Evolutionary conservation across 1,140 invertebrate genomes (phyloP), one percentile per base, ranked within the genome.

Genomic region (Neotoxoptera formosana): DNA sequence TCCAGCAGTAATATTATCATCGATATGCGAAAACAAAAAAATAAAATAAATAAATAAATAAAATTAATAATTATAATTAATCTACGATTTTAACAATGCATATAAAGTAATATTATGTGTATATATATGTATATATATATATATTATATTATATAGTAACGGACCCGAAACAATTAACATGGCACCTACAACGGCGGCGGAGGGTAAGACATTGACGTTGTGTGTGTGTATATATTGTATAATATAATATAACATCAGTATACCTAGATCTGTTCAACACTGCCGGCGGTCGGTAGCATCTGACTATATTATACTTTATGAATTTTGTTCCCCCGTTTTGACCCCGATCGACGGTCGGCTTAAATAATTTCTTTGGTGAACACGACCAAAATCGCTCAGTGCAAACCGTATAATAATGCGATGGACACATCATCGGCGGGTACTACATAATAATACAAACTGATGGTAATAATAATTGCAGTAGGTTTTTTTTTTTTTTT

Each of bases 121-220:
- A 17, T n/a, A 67, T 60, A 60, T 30, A 30, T n/a, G 14, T 14
- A 67, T 67, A 67, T 67, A n/a, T 67, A 67, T 67, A n/a, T n/a
- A n/a, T n/a, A n/a, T n/a, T n/a, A n/a, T n/a, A n/a, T n/a, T n/a
- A n/a, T n/a, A 17, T 76, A 76, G 60, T 76, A n/a, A 76, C 60
- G n/a, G n/a, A 76, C 30, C 60, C 60, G 60, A 76, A n/a, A 76
- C 60, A 76, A 76, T 76, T 76, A 76, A 76, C 60, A 76, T 76
- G 60, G 60, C 60, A 76, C 60, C 60, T n/a, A n/a, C 60, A 76
- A 76, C 60, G 30, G 51, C 17, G 51, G 51, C 3, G 51, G 51
- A 53, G 51, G 51, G 60, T 76, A 76, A 76, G n/a, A 76, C 14
- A 11, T 76, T 76, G 30, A 76, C 60, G n/a, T 76, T 76, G 60